Conservation (phyloP, 2,113 vertebrate species). For the Calonectris borealis region DNA sequence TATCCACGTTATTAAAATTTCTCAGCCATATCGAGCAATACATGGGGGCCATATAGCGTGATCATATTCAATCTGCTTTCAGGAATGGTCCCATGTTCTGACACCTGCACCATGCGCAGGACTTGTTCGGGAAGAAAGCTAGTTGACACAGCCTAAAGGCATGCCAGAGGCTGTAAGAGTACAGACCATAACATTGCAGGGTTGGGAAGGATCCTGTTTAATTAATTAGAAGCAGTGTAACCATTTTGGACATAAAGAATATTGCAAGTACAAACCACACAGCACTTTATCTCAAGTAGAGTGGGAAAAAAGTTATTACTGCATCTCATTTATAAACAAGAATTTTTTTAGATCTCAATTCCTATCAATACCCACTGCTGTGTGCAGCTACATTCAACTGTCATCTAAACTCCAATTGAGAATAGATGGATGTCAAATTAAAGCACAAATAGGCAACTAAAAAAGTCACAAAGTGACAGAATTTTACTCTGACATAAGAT, state of each 20-base stretch:
- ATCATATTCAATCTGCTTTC: not conserved
- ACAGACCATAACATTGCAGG: not conserved
- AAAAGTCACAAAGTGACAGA: not conserved
- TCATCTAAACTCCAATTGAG: not conserved
- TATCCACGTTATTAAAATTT: not conserved
- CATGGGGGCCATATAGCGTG: not conserved
- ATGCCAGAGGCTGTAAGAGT: not conserved
- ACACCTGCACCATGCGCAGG: accelerated
- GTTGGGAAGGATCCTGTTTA: not conserved
- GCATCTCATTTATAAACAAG: not conserved
- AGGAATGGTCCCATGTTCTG: not conserved
- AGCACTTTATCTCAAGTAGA: not conserved
- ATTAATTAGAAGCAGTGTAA: not conserved
- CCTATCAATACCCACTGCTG: not conserved
- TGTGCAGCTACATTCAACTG: not conserved
- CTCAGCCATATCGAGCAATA: not conserved
- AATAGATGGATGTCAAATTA: constrained; percentile 3
- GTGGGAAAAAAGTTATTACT: not conserved
- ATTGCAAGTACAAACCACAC: not conserved
- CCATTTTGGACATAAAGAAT: not conserved
- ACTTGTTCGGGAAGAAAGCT: not conserved
- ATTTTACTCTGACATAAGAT: constrained; percentile 4
- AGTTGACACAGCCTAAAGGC: not conserved
- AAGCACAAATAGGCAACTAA: constrained; percentile 14
- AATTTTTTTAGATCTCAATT: not conserved